A percentile compares a stretch with the other conserved stretches of the same genome.
phyloP scores from a whole-genome alignment of 2,113 vertebrate species.

The Plotosus lineatus region DNA sequence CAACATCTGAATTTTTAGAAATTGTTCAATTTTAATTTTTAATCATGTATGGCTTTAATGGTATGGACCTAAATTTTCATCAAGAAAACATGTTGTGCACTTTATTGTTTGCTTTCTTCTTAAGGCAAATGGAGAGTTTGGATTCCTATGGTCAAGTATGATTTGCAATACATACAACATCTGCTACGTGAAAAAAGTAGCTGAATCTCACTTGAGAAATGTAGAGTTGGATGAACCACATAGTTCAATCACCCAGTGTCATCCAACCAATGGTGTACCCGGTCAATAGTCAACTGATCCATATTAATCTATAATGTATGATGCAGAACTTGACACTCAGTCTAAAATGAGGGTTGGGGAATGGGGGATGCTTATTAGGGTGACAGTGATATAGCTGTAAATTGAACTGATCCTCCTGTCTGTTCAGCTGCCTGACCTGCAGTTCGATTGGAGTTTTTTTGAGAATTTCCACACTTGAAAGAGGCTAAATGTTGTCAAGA shows the following conservation, averaged over 20 bases:
- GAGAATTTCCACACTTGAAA: neutral
- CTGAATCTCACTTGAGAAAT: neutral
- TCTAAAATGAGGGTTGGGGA: neutral
- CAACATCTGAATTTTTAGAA: neutral
- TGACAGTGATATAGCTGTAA: constrained; percentile 18
- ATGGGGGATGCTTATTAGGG: constrained; percentile 33
- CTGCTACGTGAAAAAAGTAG: neutral
- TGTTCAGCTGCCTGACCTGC: constrained; percentile 1
- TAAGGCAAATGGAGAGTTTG: neutral
- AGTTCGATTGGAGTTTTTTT: neutral
- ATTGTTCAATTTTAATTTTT: neutral
- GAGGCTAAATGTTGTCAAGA: neutral
- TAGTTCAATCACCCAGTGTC: neutral
- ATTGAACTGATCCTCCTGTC: constrained; percentile 4
- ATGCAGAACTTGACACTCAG: constrained; percentile 6
- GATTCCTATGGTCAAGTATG: neutral
- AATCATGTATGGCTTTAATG: neutral
- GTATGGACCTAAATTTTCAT: neutral
- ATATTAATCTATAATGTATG: constrained; percentile 35
- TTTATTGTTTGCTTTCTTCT: neutral
- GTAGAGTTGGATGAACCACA: neutral
- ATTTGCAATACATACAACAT: neutral
- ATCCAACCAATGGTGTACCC: neutral
- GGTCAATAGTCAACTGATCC: constrained; percentile 22
- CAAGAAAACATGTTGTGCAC: neutral